These are phyloP conservation scores for Cantharis lateralis DNA, from an alignment of 2,888 invertebrate genomes.

Conservation along the genomic window DNA sequence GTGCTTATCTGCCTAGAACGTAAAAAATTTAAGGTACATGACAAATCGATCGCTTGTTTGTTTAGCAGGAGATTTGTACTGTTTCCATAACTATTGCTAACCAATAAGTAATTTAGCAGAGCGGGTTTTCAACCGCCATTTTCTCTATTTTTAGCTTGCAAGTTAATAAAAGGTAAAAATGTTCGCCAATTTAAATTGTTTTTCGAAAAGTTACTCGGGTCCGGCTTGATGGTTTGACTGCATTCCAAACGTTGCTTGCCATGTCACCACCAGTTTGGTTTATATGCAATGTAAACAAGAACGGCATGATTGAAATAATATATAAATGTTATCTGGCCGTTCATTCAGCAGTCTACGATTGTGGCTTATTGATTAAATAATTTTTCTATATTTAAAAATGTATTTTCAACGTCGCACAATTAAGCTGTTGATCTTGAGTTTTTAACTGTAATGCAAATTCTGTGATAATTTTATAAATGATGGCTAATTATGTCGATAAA, in stretches of 20 bases:
- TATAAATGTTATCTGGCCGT: slow-evolving; percentile 9
- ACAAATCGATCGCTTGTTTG: too few relatives aligned
- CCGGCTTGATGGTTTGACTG: slow-evolving; percentile 24
- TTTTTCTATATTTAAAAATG: neutral
- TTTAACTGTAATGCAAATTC: neutral
- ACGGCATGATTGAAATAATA: neutral
- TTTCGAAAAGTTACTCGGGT: slow-evolving; percentile 3
- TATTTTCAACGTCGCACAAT: neutral
- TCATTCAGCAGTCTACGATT: slow-evolving; percentile 10
- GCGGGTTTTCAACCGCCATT: too few relatives aligned
- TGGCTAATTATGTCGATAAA: neutral
- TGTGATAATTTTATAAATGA: neutral
- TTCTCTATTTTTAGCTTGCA: neutral
- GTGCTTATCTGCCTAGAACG: too few relatives aligned
- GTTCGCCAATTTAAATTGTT: neutral
- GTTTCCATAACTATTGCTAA: neutral
- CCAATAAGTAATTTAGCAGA: too few relatives aligned
- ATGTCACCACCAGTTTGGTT: slow-evolving; percentile 29
- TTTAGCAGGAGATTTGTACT: neutral
- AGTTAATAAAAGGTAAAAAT: neutral
- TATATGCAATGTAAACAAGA: slow-evolving; percentile 21
- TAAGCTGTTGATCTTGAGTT: neutral
- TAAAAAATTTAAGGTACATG: too few relatives aligned
- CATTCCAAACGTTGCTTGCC: slow-evolving; percentile 29
- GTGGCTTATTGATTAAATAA: slow-evolving; percentile 12